phyloP scores from a whole-genome alignment of 1,140 invertebrate genomes.

The Cyrtorhinus lividipennis region DNA sequence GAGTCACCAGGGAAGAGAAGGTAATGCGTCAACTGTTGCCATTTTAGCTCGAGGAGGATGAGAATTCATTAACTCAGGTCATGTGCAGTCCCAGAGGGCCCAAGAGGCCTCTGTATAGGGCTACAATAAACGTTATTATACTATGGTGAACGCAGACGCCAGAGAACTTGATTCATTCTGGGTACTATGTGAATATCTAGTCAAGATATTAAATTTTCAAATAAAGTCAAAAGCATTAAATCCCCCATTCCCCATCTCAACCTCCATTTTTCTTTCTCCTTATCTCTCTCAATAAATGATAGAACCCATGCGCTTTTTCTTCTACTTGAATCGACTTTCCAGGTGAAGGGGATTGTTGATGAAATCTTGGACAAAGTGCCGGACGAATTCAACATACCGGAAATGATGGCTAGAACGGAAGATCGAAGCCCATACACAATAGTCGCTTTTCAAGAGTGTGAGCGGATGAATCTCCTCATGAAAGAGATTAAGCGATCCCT shows the following conservation, averaged over 20 bases:
- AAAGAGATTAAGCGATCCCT: conserved; percentile 65
- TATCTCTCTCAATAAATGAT: not conserved
- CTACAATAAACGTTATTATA: too few species aligned
- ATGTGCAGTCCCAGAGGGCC: too few species aligned
- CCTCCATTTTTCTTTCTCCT: not conserved
- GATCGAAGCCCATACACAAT: conserved; percentile 83
- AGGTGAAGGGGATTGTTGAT: conserved; percentile 67
- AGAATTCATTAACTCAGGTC: not conserved
- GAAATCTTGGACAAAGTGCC: conserved; percentile 81
- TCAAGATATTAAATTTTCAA: not conserved
- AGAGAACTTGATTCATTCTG: too few species aligned
- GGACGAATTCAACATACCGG: conserved; percentile 72
- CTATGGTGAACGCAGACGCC: too few species aligned
- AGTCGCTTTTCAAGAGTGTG: conserved; percentile 89
- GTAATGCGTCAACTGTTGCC: conserved; percentile 29
- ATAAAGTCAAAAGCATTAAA: not conserved
- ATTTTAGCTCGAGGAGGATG: not conserved
- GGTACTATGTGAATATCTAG: too few species aligned
- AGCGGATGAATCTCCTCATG: conserved; percentile 81
- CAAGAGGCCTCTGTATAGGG: not conserved
- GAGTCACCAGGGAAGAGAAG: conserved; percentile 65
- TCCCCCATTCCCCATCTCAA: not conserved
- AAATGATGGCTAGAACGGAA: conserved; percentile 75
- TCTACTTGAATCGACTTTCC: too few species aligned
- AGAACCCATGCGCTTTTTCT: too few species aligned